phyloP scores from a whole-genome alignment of 1,140 invertebrate genomes.

The Drosophila neocordata region DNA sequence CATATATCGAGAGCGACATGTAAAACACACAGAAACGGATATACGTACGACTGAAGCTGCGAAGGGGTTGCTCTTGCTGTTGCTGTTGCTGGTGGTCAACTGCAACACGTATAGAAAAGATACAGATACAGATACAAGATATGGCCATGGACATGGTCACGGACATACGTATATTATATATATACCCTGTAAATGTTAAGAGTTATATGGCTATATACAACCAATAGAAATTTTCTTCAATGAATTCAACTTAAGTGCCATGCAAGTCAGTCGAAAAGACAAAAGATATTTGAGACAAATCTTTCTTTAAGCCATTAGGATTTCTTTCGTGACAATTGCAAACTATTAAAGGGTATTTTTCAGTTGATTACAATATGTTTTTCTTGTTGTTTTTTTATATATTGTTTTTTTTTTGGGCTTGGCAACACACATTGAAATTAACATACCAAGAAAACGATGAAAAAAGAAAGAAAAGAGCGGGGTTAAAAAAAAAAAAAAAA shows the following conservation, averaged over 20 bases:
- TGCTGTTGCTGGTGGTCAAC: conserved; percentile 16
- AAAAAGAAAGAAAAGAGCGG: conserved; percentile 16
- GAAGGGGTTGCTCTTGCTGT: conserved; percentile 6
- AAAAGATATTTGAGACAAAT: too few species aligned
- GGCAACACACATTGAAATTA: conserved; percentile 68
- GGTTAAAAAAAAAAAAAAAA: conserved; percentile 43
- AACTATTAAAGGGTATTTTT: not conserved
- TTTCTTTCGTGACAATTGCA: too few species aligned
- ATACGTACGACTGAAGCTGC: conserved; percentile 70
- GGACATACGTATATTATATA: conserved; percentile 62
- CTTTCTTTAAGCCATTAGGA: too few species aligned
- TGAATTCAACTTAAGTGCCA: too few species aligned
- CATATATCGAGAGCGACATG: conserved; percentile 49
- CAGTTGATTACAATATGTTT: not conserved
- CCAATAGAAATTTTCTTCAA: too few species aligned
- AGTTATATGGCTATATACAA: not conserved
- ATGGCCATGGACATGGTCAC: conserved; percentile 74
- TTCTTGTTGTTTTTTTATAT: conserved; percentile 9
- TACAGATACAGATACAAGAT: conserved; percentile 71
- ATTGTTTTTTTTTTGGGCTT: conserved; percentile 35
- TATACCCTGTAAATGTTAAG: conserved; percentile 15
- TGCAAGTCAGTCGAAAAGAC: not conserved
- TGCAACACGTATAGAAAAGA: conserved; percentile 49
- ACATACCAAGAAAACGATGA: conserved; percentile 55
- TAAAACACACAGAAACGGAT: conserved; percentile 63